These are phyloP conservation scores for Bacillus rossius DNA, from an alignment of 1,140 invertebrate species.

Conservation along the genomic window DNA sequence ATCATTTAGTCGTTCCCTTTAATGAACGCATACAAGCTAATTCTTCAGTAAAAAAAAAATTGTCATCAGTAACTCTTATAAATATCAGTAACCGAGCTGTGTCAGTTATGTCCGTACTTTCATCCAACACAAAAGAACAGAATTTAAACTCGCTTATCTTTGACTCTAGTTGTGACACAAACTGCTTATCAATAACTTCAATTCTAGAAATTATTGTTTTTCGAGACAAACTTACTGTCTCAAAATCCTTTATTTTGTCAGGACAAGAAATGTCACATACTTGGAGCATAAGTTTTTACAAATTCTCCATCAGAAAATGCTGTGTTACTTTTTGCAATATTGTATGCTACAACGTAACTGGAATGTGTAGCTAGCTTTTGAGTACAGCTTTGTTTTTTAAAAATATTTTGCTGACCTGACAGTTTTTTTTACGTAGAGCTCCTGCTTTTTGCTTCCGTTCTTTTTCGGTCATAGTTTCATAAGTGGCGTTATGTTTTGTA, in stretches of 20 bases:
- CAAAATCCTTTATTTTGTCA: conserved; percentile 2
- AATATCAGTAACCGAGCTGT: conserved; percentile 1
- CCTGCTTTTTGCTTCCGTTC: too few species aligned
- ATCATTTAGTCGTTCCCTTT: neutral
- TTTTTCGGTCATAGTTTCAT: too few species aligned
- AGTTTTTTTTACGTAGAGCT: too few species aligned
- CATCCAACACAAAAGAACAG: neutral
- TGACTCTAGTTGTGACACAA: conserved; percentile 2
- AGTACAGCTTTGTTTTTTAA: too few species aligned
- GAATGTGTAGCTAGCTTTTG: too few species aligned
- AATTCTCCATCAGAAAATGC: conserved; percentile 2
- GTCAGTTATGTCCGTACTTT: neutral
- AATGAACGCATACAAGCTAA: neutral
- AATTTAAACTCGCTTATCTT: neutral
- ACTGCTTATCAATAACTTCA: neutral
- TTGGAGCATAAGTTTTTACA: conserved; percentile 1
- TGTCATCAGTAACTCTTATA: conserved; percentile 4
- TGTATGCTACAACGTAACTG: too few species aligned
- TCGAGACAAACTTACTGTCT: neutral
- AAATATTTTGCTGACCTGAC: too few species aligned
- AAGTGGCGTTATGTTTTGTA: too few species aligned
- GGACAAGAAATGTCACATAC: conserved; percentile 1
- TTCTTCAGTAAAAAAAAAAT: conserved; percentile 1
- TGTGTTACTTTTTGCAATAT: too few species aligned
- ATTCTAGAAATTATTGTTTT: neutral